Base-by-base conservation (phyloP, 2,888 invertebrate genomes). In the Gerris lacustris region DNA sequence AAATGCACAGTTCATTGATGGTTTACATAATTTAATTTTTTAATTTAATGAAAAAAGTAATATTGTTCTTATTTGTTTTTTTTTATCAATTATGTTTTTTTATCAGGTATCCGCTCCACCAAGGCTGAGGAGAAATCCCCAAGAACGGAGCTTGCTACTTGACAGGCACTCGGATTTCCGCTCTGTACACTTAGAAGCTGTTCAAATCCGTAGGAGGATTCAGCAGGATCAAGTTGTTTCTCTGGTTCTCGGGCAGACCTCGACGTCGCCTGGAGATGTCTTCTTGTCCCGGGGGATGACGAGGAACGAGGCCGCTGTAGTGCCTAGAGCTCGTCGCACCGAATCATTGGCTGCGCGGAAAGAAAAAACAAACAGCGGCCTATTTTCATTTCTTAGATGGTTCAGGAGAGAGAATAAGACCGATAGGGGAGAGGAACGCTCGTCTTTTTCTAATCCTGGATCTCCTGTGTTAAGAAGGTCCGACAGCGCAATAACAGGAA, bases 301-400 rank as follows among this genome's bases (percentile, higher is more conserved):
- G 62, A 62, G 62, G n/a, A 31, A 31, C 31, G 31, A 31, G 31
- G 31, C 31, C 31, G 31, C 31, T 31, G 31, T 31, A 4, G 31
- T 31, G 4, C 31, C 31, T 31, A 31, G 31, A 31, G 31, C 31
- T 31, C 11, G 62, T 15, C 11, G n/a, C n/a, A 62, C 11, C 11
- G 15, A 62, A 15, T 11, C 11, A 15, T 62, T 62, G n/a, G 62
- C 74, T 5, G 70, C 70, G 69, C 73, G 73, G 44, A 73, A 76
- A 31, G 62, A n/a, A n/a, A 67, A 66, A 6, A 69, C 74, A 45
- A 70, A 75, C 43, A 83, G 81, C 78, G 83, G 82, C 71, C 79
- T 84, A 74, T 85, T 86, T 78, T 87, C 89, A 71, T 82, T 90
- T 78, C 84, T 90, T 78, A 86, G 86, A 81, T 90, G 90, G 90